These are phyloP conservation scores for Balearica regulorum DNA, from an alignment of 2,797 vertebrate species.

Conservation along the genomic window DNA sequence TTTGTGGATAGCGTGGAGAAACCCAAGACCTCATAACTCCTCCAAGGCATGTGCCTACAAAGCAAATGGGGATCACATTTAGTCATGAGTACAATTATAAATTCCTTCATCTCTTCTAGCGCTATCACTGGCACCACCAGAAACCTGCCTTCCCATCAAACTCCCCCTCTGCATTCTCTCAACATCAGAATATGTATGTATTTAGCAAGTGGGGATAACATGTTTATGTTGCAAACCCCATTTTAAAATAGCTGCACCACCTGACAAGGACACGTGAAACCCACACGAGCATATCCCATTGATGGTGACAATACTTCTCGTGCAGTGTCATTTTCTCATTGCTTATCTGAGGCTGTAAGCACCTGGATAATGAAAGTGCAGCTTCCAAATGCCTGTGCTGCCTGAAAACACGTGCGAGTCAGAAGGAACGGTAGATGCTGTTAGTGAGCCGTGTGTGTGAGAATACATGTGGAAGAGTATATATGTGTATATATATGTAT, in stretches of 20 bases:
- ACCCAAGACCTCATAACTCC: not conserved
- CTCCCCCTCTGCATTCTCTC: not conserved
- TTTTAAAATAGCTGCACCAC: not conserved
- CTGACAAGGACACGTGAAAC: not conserved
- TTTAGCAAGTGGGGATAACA: not conserved
- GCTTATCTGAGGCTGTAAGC: not conserved
- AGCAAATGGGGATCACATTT: not conserved
- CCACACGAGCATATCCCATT: not conserved
- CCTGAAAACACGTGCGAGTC: not conserved
- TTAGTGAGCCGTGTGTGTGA: rapidly evolving
- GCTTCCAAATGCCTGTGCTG: not conserved
- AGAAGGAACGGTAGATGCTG: not conserved
- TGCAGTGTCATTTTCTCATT: not conserved
- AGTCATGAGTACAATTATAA: not conserved
- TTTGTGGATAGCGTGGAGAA: not conserved
- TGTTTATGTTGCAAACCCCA: not conserved
- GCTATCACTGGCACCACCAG: not conserved
- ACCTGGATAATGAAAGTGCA: not conserved
- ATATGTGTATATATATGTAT: not conserved
- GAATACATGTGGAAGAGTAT: not conserved
- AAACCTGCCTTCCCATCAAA: not conserved
- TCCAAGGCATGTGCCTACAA: not conserved
- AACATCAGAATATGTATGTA: not conserved
- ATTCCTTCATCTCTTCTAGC: not conserved
- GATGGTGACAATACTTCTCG: not conserved